Conservation (phyloP, 2,113 vertebrate species). For the Myodes glareolus region DNA sequence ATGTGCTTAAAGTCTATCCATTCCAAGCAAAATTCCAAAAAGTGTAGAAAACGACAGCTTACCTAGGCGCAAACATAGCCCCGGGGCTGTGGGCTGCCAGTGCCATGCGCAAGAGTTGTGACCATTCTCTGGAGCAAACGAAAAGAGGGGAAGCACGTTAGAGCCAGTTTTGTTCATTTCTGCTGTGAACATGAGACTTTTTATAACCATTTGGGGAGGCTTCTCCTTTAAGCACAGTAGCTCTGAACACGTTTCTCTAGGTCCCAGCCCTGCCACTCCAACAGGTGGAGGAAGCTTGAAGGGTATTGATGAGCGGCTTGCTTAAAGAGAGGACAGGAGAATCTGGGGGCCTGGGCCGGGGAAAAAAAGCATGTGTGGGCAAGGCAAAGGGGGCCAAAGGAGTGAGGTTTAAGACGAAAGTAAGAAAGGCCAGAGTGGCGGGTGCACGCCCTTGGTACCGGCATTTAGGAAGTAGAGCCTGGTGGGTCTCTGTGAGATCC, state of each 20-base stretch:
- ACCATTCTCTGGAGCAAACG: background rate
- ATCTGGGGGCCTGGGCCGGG: too few relatives aligned
- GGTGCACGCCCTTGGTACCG: background rate
- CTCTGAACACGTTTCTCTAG: background rate
- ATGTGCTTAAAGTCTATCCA: background rate
- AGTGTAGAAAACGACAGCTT: background rate
- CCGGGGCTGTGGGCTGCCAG: accelerated
- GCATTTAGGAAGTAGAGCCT: background rate
- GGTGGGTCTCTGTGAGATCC: background rate
- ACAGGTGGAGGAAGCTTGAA: background rate
- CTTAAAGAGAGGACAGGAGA: too few relatives aligned
- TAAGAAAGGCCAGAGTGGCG: too few relatives aligned
- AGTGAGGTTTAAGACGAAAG: background rate
- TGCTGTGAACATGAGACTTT: background rate
- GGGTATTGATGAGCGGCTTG: background rate
- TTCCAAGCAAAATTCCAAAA: background rate
- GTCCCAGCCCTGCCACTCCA: background rate
- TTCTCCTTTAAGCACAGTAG: background rate
- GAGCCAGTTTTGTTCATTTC: background rate
- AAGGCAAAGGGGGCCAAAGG: background rate
- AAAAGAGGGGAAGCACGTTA: background rate
- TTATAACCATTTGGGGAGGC: background rate
- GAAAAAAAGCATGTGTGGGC: background rate
- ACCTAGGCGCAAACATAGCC: background rate
- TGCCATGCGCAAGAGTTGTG: background rate